phyloP scores from a whole-genome alignment of 2,797 vertebrate genomes.

The Gymnothorax javanicus region DNA sequence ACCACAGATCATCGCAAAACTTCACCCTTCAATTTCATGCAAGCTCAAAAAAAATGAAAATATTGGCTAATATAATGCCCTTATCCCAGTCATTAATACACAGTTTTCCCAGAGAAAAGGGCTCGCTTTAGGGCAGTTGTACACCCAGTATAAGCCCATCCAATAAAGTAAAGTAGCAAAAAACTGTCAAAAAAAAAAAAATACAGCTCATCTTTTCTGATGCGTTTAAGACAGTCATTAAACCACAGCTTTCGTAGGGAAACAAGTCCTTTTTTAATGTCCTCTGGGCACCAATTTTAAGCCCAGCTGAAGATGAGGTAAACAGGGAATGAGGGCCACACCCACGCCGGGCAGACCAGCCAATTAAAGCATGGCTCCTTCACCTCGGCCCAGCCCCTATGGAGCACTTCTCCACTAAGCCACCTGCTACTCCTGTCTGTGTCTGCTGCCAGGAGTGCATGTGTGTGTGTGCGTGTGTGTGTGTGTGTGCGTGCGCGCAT shows the following conservation, averaged over 20 bases:
- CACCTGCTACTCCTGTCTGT: conserved; percentile 57
- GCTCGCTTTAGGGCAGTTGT: neutral
- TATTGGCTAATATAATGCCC: neutral
- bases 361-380: conserved; percentile 61
- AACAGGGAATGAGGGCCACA: conserved; percentile 49
- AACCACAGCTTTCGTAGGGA: too few relatives aligned
- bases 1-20: neutral
- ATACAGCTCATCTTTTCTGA: too few relatives aligned
- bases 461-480: too few relatives aligned
- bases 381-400: conserved; percentile 55
- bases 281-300: neutral
- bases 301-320: conserved; percentile 44
- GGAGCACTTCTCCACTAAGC: conserved; percentile 55
- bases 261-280: too few relatives aligned
- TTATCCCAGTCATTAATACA: neutral
- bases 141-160: too few relatives aligned
- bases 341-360: conserved; percentile 49
- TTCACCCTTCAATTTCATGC: neutral
- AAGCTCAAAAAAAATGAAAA: neutral
- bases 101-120: neutral
- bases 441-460: conserved; percentile 1
- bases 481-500: too few relatives aligned
- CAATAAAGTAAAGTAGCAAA: too few relatives aligned
- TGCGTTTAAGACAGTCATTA: too few relatives aligned
- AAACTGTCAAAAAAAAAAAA: too few relatives aligned